Conservation (phyloP, 2,888 invertebrate genomes). For the Polyploca ridens region DNA sequence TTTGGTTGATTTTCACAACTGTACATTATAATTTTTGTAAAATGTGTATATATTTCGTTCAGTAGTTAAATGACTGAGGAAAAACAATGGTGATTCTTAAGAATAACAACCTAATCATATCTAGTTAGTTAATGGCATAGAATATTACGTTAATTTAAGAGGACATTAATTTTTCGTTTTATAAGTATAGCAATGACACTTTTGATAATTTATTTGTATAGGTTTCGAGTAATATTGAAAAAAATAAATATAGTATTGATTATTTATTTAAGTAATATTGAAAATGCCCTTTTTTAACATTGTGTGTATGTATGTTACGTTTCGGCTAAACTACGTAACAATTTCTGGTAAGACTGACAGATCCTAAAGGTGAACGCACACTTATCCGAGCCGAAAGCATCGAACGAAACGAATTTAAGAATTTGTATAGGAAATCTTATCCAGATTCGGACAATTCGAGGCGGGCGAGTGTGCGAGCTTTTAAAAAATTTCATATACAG, state of each 20-base stretch:
- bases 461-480: too few species aligned
- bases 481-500: too few species aligned
- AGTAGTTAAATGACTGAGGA: conserved; percentile 62
- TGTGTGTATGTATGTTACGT: too few species aligned
- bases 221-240: neutral
- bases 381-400: too few species aligned
- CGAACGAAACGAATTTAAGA: too few species aligned
- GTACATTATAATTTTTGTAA: conserved; percentile 42
- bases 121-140: conserved; percentile 28
- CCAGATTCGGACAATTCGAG: too few species aligned
- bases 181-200: neutral
- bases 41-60: conserved; percentile 35
- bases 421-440: too few species aligned
- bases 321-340: too few species aligned
- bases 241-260: neutral
- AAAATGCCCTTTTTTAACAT: too few species aligned
- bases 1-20: conserved; percentile 33
- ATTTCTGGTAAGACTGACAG: too few species aligned
- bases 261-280: neutral
- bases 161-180: conserved; percentile 1
- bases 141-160: conserved; percentile 4
- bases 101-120: conserved; percentile 43
- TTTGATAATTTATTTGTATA: neutral
- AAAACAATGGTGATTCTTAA: conserved; percentile 63
- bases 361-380: too few species aligned